Conservation (phyloP, 2,888 invertebrate genomes). For the Brachycybe producta region DNA sequence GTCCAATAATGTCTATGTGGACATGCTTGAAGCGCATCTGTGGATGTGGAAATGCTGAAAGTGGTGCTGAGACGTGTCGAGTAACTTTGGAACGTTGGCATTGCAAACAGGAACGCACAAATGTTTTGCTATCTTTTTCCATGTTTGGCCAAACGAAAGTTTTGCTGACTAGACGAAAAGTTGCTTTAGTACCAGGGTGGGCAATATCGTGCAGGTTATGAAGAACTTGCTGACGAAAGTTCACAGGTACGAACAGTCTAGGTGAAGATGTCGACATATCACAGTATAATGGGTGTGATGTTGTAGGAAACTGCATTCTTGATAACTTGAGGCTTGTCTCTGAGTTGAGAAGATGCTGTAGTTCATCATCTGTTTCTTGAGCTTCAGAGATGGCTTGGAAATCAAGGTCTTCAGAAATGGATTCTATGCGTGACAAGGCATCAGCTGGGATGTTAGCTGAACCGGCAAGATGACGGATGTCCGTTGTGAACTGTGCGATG, state of each 20-base stretch:
- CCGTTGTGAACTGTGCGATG: too few species aligned
- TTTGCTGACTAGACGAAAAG: not conserved
- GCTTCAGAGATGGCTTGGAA: too few species aligned
- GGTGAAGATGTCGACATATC: not conserved
- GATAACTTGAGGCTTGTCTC: too few species aligned
- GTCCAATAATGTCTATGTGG: constrained; percentile 11
- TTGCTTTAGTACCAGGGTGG: not conserved
- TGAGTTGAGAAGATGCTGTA: too few species aligned
- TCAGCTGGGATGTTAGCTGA: too few species aligned
- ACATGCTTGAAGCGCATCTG: constrained; percentile 6
- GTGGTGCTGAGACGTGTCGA: not conserved
- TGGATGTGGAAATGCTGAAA: not conserved
- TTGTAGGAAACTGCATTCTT: too few species aligned
- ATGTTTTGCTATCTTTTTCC: not conserved
- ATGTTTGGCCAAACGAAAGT: constrained; percentile 2
- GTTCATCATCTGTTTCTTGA: too few species aligned
- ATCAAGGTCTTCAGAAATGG: too few species aligned
- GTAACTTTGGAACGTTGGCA: constrained; percentile 1
- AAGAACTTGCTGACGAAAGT: not conserved
- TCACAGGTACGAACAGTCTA: not conserved
- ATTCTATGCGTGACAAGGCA: too few species aligned
- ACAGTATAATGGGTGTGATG: not conserved
- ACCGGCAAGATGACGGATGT: too few species aligned
- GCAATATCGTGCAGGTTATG: not conserved
- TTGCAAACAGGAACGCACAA: not conserved